Evolutionary conservation across 2,888 invertebrate genomes (phyloP), one percentile per base, ranked within the genome.

Genomic region (Rhopalosiphum nymphaeae): DNA sequence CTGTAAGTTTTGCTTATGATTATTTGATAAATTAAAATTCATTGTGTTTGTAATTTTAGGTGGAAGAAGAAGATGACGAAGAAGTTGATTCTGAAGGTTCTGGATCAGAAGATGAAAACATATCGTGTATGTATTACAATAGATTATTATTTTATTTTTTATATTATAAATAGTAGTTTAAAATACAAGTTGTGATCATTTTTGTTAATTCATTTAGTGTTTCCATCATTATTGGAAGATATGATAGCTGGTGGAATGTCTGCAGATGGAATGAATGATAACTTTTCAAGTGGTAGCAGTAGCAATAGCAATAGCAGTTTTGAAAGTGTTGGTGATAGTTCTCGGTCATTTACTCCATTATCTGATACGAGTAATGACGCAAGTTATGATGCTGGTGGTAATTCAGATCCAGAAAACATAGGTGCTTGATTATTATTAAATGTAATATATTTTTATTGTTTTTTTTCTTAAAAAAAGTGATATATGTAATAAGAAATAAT

Each of bases 21-120:
- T 86, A 36, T 78, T 36, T 36, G 36, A 78, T 78, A 2, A 78
- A 36, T 21, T n/a, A 90, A 90, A 87, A 56, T 25, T 94, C 89
- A 94, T 56, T 91, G 94, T 94, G 95, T 91, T 95, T 86, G 91
- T 94, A 96, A 95, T 96, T 96, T 95, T 97, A 95, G 95, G 94
- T 95, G 91, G 95, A 97, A 95, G 97, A 97, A 95, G 97, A 97
- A 95, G 97, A 97, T 67, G 97, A 97, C 3, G 97, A 96, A 85
- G 97, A 97, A 92, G 97, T 97, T 95, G 96, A 96, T 95, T 96
- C 96, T 95, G 97, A 97, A 95, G 97, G 95, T 56, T 96, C 95
- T 44, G 95, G 95, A 9, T 95, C 96, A 53, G 96, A 96, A 92
- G 96, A 96, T 95, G 96, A 96, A 94, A 36, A 90, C 9, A 57